Conservation (phyloP, 1,140 invertebrate genomes). For the Cardiocondyla obscurior region DNA sequence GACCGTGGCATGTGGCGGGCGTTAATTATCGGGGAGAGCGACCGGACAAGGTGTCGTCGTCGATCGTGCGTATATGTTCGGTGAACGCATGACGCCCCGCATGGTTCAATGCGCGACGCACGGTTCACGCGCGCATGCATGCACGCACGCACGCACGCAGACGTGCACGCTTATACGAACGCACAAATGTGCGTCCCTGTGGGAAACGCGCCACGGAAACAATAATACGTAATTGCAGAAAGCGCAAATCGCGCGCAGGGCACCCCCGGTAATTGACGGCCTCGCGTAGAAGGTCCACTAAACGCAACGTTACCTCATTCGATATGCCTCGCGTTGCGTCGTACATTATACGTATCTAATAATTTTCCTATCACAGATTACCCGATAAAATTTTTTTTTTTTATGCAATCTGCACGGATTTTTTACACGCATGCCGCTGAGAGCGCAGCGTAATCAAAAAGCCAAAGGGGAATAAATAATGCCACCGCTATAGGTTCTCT, state of each 20-base stretch:
- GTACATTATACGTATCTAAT: background rate
- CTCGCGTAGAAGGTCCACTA: background rate
- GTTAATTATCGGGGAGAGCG: conserved; percentile 61
- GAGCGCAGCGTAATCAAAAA: background rate
- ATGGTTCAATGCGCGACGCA: conserved; percentile 47
- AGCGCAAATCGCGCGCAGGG: conserved; percentile 36
- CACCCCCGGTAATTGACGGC: conserved; percentile 27
- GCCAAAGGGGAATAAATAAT: background rate
- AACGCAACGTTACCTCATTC: background rate
- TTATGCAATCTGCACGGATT: background rate
- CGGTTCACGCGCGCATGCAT: conserved; percentile 13
- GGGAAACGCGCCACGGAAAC: conserved; percentile 29
- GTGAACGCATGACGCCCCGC: conserved; percentile 15
- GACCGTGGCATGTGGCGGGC: conserved; percentile 61
- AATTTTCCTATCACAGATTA: background rate
- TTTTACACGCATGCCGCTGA: background rate
- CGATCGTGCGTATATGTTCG: conserved; percentile 36
- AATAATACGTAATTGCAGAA: conserved; percentile 54
- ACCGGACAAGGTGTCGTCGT: conserved; percentile 56
- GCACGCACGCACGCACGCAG: background rate
- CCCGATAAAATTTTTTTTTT: background rate
- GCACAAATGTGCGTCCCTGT: conserved; percentile 17
- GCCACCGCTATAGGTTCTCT: background rate
- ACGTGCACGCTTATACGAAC: background rate
- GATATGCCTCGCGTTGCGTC: background rate